Conservation (phyloP, 1,140 invertebrate species). For the Brachystomella parvula region DNA sequence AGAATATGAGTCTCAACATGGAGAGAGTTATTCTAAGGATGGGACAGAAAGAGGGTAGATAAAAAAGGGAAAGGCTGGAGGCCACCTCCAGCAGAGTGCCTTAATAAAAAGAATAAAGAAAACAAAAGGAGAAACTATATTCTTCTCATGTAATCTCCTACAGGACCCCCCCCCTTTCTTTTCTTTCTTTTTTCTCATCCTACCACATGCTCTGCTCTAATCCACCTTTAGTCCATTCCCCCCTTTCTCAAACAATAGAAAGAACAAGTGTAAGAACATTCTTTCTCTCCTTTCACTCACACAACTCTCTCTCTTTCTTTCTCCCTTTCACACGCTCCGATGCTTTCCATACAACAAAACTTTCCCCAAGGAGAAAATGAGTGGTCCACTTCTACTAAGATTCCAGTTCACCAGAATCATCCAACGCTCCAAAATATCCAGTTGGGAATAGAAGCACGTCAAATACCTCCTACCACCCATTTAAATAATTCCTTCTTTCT, state of each 20-base stretch:
- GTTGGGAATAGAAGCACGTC: not conserved
- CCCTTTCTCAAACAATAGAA: not conserved
- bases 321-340: not conserved
- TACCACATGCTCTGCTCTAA: not conserved
- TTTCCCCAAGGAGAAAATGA: slow-evolving; percentile 11
- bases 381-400: too few relatives aligned
- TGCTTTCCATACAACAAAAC: not conserved
- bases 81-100: not conserved
- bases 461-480: too few relatives aligned
- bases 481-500: too few relatives aligned
- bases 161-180: not conserved
- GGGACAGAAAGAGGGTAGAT: not conserved
- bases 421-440: not conserved
- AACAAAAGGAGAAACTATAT: not conserved
- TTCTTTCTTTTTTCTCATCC: not conserved
- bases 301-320: not conserved
- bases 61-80: not conserved
- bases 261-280: not conserved
- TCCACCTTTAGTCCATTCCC: not conserved
- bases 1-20: not conserved
- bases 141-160: not conserved
- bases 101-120: slow-evolving; percentile 3
- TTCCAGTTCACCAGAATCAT: too few relatives aligned
- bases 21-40: not conserved
- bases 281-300: not conserved